Percentiles rank a stretch among this genome's conserved stretches.
phyloP scores from a whole-genome alignment of 2,888 invertebrate genomes.

The Andrena dorsata region DNA sequence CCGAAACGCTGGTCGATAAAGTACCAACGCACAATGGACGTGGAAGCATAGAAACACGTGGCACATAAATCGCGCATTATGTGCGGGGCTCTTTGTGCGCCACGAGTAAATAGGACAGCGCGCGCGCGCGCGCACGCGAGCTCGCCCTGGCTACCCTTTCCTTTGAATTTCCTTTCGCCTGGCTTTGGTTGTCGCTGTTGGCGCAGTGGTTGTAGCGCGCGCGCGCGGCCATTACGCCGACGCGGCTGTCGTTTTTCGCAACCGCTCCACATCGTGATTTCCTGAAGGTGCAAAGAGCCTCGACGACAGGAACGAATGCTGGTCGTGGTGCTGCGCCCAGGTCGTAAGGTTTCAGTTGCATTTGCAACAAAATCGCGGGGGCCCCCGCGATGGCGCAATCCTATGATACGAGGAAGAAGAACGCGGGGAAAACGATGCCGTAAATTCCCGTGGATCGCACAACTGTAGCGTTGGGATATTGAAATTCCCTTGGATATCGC shows the following conservation, averaged over 20 bases:
- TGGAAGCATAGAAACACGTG: slow-evolving; percentile 63
- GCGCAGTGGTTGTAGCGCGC: slow-evolving; percentile 39
- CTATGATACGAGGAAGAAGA: slow-evolving; percentile 12
- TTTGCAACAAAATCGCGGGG: slow-evolving; percentile 38
- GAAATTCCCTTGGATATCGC: neutral
- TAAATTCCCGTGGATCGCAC: slow-evolving; percentile 23
- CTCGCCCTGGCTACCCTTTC: slow-evolving; percentile 57
- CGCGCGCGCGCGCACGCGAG: slow-evolving; percentile 54
- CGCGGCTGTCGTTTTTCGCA: slow-evolving; percentile 71
- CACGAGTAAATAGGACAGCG: slow-evolving; percentile 63
- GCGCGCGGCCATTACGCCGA: slow-evolving; percentile 41
- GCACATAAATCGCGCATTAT: slow-evolving; percentile 70
- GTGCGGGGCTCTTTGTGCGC: slow-evolving; percentile 61
- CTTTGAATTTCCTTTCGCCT: slow-evolving; percentile 64
- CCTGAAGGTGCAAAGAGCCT: slow-evolving; percentile 75
- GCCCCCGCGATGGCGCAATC: slow-evolving; percentile 9
- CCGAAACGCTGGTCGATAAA: slow-evolving; percentile 59
- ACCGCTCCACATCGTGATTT: slow-evolving; percentile 79
- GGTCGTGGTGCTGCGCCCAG: slow-evolving; percentile 55
- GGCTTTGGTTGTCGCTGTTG: slow-evolving; percentile 67
- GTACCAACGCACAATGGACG: slow-evolving; percentile 60
- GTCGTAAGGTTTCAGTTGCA: slow-evolving; percentile 49
- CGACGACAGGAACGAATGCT: slow-evolving; percentile 50
- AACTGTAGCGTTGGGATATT: neutral
- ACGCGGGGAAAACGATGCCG: neutral